Percentiles rank a stretch among this genome's conserved stretches.
Conservation (phyloP, 2,113 vertebrate species). For the Podocnemis expansa region DNA sequence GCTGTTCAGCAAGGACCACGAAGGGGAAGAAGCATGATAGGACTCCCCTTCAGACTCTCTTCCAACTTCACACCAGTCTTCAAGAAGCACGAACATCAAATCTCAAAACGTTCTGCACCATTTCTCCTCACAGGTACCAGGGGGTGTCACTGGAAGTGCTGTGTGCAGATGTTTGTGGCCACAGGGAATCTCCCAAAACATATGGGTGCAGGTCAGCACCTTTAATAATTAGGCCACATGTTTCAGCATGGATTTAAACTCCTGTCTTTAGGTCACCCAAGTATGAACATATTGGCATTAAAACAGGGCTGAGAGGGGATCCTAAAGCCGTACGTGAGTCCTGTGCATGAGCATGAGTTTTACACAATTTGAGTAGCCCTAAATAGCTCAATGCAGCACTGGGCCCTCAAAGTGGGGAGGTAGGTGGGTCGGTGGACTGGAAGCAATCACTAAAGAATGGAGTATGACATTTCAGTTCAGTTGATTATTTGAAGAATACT, state of each 20-base stretch:
- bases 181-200: neutral
- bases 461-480: neutral
- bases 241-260: slow-evolving; percentile 35
- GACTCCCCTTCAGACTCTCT: neutral
- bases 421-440: neutral
- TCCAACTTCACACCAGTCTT: neutral
- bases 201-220: neutral
- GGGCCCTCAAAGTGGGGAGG: neutral
- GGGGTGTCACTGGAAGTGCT: neutral
- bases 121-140: neutral
- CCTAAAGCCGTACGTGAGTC: neutral
- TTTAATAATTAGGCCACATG: slow-evolving; percentile 19
- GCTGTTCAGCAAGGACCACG: neutral
- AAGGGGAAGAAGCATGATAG: neutral
- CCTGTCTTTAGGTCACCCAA: neutral
- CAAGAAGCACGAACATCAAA: too few species aligned
- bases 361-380: neutral
- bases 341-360: neutral
- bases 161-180: neutral
- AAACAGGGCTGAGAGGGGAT: slow-evolving; percentile 30
- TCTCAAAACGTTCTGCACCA: neutral
- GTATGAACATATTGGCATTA: slow-evolving; percentile 55
- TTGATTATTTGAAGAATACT: neutral
- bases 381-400: neutral
- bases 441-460: neutral